A percentile compares a stretch with the other conserved stretches of the same genome.
These are phyloP conservation scores for Cossypha niveicapilla DNA, from an alignment of 2,797 vertebrate species.

Conservation along the genomic window DNA sequence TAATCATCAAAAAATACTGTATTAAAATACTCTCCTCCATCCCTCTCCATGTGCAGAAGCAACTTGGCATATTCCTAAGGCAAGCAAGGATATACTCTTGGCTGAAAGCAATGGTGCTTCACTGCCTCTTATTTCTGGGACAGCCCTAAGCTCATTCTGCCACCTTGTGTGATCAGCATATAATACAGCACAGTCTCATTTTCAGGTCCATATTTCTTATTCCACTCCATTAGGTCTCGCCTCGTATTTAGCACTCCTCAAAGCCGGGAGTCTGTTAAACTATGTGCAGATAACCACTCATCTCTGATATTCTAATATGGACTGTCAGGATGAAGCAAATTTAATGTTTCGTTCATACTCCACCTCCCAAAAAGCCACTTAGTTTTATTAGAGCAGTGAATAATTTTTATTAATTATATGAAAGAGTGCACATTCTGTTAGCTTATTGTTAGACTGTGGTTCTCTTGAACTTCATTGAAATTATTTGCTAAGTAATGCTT, in stretches of 20 bases:
- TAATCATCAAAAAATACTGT: constrained; percentile 30
- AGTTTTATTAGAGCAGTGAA: not conserved
- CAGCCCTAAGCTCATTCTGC: constrained; percentile 71
- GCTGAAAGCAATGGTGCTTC: not conserved
- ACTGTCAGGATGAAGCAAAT: not conserved
- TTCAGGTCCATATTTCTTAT: constrained; percentile 5
- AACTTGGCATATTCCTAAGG: not conserved
- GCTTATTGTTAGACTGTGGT: not conserved
- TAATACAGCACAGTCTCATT: constrained; percentile 67
- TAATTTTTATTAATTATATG: not conserved
- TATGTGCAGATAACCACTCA: not conserved
- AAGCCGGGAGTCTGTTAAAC: not conserved
- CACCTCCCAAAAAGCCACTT: not conserved
- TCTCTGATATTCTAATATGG: not conserved
- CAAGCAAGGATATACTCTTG: not conserved
- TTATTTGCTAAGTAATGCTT: not conserved
- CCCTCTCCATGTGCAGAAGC: not conserved
- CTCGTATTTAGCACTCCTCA: not conserved
- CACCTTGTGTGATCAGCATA: constrained; percentile 76
- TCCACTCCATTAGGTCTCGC: not conserved
- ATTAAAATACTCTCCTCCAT: constrained; percentile 1
- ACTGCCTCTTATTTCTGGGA: not conserved
- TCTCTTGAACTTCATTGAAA: not conserved
- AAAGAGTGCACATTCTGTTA: not conserved
- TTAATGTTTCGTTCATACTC: not conserved